These are phyloP conservation scores for Malthinus seriepunctatus DNA, from an alignment of 2,888 invertebrate genomes.

Conservation along the genomic window DNA sequence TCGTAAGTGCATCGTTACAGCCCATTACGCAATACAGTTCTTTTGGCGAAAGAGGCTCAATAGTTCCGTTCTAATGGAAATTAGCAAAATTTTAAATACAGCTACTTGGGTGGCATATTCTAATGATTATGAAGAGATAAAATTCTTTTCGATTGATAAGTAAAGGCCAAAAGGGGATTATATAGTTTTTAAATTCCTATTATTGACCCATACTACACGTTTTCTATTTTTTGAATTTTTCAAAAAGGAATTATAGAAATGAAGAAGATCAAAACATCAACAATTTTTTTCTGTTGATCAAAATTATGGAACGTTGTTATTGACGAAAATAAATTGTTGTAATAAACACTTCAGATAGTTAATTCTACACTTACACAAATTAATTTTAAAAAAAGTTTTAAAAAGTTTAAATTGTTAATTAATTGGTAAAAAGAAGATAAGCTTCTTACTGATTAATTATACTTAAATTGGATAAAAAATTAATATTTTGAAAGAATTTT, in stretches of 20 bases:
- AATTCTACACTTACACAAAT: too few relatives aligned
- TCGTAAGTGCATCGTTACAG: constrained; percentile 78
- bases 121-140: neutral
- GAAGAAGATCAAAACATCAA: too few relatives aligned
- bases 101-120: constrained; percentile 9
- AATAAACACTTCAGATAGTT: too few relatives aligned
- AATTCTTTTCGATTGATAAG: too few relatives aligned
- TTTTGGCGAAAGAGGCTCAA: constrained; percentile 68
- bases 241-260: too few relatives aligned
- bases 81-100: constrained; percentile 18
- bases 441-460: neutral
- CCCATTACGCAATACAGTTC: constrained; percentile 80
- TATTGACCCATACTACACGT: too few relatives aligned
- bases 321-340: too few relatives aligned
- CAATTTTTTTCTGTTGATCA: too few relatives aligned
- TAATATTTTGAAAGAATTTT: neutral
- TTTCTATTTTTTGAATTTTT: too few relatives aligned
- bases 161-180: too few relatives aligned
- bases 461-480: neutral
- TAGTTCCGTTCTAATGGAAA: constrained; percentile 65
- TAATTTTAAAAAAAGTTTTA: neutral
- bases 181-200: too few relatives aligned
- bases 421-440: neutral
- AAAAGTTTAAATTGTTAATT: neutral
- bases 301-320: too few relatives aligned